These are phyloP conservation scores for Bombus turneri DNA, from an alignment of 1,140 invertebrate species.

Conservation along the genomic window DNA sequence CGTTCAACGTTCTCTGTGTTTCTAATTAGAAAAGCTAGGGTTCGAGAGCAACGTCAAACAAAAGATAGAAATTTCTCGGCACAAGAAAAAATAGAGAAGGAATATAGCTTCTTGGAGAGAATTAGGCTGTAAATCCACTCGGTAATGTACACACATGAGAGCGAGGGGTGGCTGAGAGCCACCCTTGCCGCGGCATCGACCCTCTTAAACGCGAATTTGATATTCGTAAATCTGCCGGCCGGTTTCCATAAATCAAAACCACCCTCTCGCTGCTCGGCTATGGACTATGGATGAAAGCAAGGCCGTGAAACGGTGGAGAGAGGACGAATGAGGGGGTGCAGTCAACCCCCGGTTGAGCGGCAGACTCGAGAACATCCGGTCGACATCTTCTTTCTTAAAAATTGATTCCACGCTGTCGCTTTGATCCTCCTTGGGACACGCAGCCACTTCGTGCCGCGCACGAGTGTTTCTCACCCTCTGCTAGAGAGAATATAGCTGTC, in stretches of 20 bases:
- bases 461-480: slow-evolving; percentile 27
- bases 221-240: slow-evolving; percentile 82
- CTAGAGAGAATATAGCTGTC: not conserved
- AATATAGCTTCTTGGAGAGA: slow-evolving; percentile 50
- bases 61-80: not conserved
- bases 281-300: slow-evolving; percentile 37
- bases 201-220: slow-evolving; percentile 81
- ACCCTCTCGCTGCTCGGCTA: slow-evolving; percentile 67
- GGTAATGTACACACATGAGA: slow-evolving; percentile 72
- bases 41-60: not conserved
- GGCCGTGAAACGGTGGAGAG: not conserved
- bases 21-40: slow-evolving; percentile 53
- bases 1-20: not conserved
- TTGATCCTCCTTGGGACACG: slow-evolving; percentile 52
- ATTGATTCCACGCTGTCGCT: slow-evolving; percentile 64
- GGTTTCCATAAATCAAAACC: slow-evolving; percentile 81
- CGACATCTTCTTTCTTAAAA: slow-evolving; percentile 69
- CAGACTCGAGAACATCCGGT: slow-evolving; percentile 62
- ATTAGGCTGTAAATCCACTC: slow-evolving; percentile 70
- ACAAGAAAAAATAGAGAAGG: not conserved
- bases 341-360: slow-evolving; percentile 12
- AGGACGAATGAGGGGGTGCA: not conserved
- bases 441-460: not conserved
- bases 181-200: slow-evolving; percentile 59
- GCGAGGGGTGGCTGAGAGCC: slow-evolving; percentile 64